Percentiles rank a stretch among this genome's conserved stretches.
These are phyloP conservation scores for Brachypodius melanocephalos DNA, from an alignment of 2,113 vertebrate genomes.

Conservation along the genomic window DNA sequence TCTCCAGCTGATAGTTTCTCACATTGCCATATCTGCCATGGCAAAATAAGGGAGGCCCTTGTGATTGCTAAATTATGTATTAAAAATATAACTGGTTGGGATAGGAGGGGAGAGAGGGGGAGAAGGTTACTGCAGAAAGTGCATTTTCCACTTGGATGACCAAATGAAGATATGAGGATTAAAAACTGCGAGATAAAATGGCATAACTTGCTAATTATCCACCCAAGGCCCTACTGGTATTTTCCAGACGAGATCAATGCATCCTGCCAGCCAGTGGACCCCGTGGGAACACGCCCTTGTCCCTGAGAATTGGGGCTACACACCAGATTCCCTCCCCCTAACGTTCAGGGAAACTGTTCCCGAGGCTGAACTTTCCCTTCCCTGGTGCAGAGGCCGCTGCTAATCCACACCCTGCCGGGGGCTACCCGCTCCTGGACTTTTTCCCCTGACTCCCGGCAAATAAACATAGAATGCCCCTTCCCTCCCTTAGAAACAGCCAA, in stretches of 20 bases:
- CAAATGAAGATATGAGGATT: neutral
- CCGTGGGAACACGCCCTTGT: neutral
- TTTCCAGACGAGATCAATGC: neutral
- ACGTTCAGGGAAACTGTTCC: neutral
- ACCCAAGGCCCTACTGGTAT: conserved; percentile 13
- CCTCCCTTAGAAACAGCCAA: neutral
- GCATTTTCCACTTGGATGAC: neutral
- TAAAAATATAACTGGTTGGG: neutral
- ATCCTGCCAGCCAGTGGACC: neutral
- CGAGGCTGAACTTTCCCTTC: neutral
- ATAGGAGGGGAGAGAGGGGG: neutral
- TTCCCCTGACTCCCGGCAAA: neutral
- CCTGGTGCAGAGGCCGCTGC: neutral
- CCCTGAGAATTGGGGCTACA: neutral
- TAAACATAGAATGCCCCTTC: neutral
- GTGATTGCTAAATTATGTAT: neutral
- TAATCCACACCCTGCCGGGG: neutral
- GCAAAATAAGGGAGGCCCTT: neutral
- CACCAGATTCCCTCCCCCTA: neutral
- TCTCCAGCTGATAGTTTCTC: neutral
- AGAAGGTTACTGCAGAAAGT: neutral
- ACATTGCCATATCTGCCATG: neutral
- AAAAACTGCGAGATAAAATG: neutral
- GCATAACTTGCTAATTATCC: conserved; percentile 9
- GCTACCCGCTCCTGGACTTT: neutral